phyloP scores from a whole-genome alignment of 2,113 vertebrate species.

The Austrofundulus limnaeus region DNA sequence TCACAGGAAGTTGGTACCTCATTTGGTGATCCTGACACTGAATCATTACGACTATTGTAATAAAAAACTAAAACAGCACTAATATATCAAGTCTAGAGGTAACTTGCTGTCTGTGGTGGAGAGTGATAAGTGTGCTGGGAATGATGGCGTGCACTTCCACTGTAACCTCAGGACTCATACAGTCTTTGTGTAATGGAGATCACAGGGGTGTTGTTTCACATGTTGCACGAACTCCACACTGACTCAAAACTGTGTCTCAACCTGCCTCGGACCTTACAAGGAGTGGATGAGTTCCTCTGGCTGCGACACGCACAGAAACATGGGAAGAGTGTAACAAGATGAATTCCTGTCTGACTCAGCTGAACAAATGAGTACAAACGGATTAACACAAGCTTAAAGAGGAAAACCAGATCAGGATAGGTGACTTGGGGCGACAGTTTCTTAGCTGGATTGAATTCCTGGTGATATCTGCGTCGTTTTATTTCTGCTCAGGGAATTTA shows the following conservation, averaged over 20 bases:
- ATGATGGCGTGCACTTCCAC: background rate
- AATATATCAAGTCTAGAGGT: too few relatives aligned
- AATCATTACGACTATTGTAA: too few relatives aligned
- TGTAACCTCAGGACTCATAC: background rate
- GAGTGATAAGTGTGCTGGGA: background rate
- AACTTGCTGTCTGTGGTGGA: background rate
- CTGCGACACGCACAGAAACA: constrained; percentile 48
- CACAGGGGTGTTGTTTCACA: constrained; percentile 37
- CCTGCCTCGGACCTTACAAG: constrained; percentile 49
- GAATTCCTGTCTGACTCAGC: constrained; percentile 60
- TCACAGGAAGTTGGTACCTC: too few relatives aligned
- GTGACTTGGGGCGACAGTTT: constrained; percentile 5
- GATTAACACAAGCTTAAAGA: constrained; percentile 9
- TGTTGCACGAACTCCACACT: constrained; percentile 27
- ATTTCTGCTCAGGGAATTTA: constrained; percentile 8
- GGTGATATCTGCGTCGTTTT: background rate
- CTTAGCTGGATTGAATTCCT: background rate
- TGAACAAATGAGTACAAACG: constrained; percentile 31
- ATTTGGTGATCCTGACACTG: too few relatives aligned
- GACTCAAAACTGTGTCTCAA: constrained; percentile 42
- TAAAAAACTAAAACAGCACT: too few relatives aligned
- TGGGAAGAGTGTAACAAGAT: constrained; percentile 31
- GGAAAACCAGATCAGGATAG: constrained; percentile 1
- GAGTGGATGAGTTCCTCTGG: constrained; percentile 21
- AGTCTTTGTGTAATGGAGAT: constrained; percentile 24